Conservation (phyloP, 35 echinoderm and acorn worm genomes). For the Apostichopus japonicus region DNA sequence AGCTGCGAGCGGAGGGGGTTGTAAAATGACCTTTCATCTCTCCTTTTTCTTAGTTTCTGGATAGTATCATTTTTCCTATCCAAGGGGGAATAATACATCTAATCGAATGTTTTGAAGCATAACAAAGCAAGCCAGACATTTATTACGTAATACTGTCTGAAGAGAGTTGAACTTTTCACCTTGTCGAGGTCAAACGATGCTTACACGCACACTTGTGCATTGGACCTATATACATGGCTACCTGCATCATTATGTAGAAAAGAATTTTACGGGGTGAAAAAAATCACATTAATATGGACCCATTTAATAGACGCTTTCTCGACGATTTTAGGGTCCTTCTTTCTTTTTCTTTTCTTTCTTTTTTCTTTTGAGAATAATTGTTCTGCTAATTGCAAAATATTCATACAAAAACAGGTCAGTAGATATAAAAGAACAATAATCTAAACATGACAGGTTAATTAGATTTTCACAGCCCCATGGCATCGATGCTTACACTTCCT, state of each 20-base stretch:
- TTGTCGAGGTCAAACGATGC: not conserved
- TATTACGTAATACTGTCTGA: constrained; percentile 29
- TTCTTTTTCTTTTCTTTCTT: too few species aligned
- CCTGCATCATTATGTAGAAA: not conserved
- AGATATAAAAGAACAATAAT: too few species aligned
- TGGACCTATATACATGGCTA: not conserved
- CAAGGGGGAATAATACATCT: not conserved
- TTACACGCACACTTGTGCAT: not conserved
- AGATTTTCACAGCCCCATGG: too few species aligned
- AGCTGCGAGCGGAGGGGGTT: not conserved
- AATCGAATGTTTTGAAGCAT: constrained; percentile 17
- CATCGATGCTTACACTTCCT: too few species aligned
- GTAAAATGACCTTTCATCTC: too few species aligned
- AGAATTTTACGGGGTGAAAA: not conserved
- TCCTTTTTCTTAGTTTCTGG: not conserved
- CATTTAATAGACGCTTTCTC: too few species aligned
- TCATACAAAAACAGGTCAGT: too few species aligned
- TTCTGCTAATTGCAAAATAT: too few species aligned
- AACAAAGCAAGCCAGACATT: not conserved
- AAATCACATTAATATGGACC: too few species aligned
- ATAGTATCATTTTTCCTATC: constrained; percentile 9
- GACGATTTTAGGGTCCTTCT: too few species aligned
- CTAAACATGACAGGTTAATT: too few species aligned
- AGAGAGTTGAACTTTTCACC: constrained; percentile 31
- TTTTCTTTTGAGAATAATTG: too few species aligned